These are phyloP conservation scores for Dynastes tityus DNA, from an alignment of 2,888 invertebrate genomes.

Conservation along the genomic window DNA sequence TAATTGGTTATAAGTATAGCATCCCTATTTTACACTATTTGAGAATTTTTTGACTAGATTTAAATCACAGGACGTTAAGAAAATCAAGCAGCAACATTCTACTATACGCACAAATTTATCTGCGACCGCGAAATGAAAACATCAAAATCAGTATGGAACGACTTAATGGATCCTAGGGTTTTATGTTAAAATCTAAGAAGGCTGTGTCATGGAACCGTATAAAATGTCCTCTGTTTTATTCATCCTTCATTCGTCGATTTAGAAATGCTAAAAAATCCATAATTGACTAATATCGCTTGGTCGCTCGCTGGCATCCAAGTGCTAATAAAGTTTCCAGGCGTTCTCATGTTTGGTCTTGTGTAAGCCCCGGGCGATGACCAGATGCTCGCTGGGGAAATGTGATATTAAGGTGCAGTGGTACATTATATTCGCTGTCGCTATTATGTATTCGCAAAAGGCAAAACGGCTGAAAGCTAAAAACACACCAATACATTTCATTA, in stretches of 20 bases:
- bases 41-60: slow-evolving; percentile 25
- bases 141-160: slow-evolving; percentile 2
- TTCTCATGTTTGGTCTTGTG: slow-evolving; percentile 51
- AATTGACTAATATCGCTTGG: slow-evolving; percentile 38
- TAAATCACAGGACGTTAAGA: slow-evolving; percentile 35
- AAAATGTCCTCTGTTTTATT: slow-evolving; percentile 15
- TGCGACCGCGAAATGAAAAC: slow-evolving; percentile 1
- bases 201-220: slow-evolving; percentile 30
- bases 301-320: background rate
- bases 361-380: slow-evolving; percentile 79
- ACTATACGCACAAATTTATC: slow-evolving; percentile 16
- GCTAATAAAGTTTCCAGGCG: slow-evolving; percentile 58
- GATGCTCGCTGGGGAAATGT: slow-evolving; percentile 88
- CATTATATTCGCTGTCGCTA: slow-evolving; percentile 93
- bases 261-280: slow-evolving; percentile 28
- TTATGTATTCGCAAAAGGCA: slow-evolving; percentile 93
- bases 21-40: slow-evolving; percentile 6
- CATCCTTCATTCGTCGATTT: background rate
- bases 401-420: slow-evolving; percentile 91
- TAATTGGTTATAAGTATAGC: background rate
- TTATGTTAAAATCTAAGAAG: slow-evolving; percentile 25
- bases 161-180: background rate
- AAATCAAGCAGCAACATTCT: background rate
- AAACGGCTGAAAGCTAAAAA: slow-evolving; percentile 94
- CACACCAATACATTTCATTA: background rate